Percentiles rank a stretch among this genome's conserved stretches.
Evolutionary conservation across 1,140 invertebrate species (phyloP).

Genomic region (Bombyx mori): DNA sequence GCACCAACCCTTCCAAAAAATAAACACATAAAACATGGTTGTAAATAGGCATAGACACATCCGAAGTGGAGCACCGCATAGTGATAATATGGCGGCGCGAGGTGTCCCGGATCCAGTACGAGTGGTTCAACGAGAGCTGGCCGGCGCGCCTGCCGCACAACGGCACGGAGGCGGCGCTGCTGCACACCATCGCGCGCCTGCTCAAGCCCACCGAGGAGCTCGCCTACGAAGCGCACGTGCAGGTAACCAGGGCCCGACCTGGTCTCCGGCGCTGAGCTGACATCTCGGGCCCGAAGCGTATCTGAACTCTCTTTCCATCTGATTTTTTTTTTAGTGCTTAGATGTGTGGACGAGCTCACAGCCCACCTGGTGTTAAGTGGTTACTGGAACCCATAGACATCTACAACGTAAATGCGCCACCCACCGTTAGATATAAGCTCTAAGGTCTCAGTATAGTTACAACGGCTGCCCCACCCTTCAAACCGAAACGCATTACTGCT

Average conservation of each 20-base stretch:
- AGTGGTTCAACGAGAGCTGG: conserved; percentile 86
- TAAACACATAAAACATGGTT: background rate
- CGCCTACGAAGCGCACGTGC: conserved; percentile 79
- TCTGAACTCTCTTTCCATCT: too few relatives aligned
- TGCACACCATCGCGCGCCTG: conserved; percentile 79
- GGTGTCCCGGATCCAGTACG: conserved; percentile 88
- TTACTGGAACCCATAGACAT: too few relatives aligned
- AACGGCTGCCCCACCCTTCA: too few relatives aligned
- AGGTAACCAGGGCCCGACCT: conserved; percentile 43
- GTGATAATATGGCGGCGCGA: conserved; percentile 93
- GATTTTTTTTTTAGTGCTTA: too few relatives aligned
- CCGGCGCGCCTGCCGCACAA: conserved; percentile 64
- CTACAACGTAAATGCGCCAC: too few relatives aligned
- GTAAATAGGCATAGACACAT: conserved; percentile 55
- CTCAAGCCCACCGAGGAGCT: conserved; percentile 80
- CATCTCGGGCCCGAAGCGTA: too few relatives aligned
- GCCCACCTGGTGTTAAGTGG: too few relatives aligned
- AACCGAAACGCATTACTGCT: too few relatives aligned
- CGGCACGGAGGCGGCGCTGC: conserved; percentile 71
- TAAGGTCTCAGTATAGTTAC: too few relatives aligned
- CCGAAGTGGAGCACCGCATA: conserved; percentile 77
- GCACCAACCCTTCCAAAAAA: too few relatives aligned
- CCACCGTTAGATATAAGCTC: too few relatives aligned
- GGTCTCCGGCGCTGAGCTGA: background rate
- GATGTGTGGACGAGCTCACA: too few relatives aligned